A percentile compares a stretch with the other conserved stretches of the same genome.
Evolutionary conservation across 2,113 vertebrate species (phyloP).

Genomic region (Odontesthes bonariensis): DNA sequence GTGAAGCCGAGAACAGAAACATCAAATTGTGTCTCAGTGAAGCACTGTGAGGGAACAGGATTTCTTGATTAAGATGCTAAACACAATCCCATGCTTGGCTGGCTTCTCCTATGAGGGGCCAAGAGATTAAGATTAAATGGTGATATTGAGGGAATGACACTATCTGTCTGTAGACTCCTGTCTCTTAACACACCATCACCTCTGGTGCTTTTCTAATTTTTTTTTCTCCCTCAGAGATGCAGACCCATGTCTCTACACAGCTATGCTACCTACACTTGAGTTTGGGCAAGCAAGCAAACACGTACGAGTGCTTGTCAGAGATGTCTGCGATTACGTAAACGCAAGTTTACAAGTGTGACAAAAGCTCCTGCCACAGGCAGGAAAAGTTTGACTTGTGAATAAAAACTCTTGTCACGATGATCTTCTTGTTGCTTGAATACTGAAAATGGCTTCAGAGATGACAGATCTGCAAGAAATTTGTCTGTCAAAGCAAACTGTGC

Average conservation of each 20-base stretch:
- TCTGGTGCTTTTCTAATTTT: conserved; percentile 43
- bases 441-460: conserved; percentile 28
- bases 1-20: conserved; percentile 48
- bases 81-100: conserved; percentile 71
- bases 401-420: conserved; percentile 46
- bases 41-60: conserved; percentile 37
- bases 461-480: conserved; percentile 35
- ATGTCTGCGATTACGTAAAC: neutral
- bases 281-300: neutral
- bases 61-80: conserved; percentile 75
- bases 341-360: conserved; percentile 30
- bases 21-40: conserved; percentile 64
- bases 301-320: neutral
- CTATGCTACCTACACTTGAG: neutral
- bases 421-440: conserved; percentile 33
- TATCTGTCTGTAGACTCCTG: conserved; percentile 57
- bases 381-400: conserved; percentile 53
- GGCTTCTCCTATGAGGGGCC: conserved; percentile 66
- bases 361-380: conserved; percentile 8
- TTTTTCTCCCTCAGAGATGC: conserved; percentile 26
- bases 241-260: conserved; percentile 15
- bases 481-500: conserved; percentile 32
- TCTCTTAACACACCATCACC: conserved; percentile 62
- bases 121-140: conserved; percentile 78
- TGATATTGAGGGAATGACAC: conserved; percentile 65